These are phyloP conservation scores for Budorcas taxicolor DNA, from an alignment of 2,113 vertebrate genomes.

Conservation along the genomic window DNA sequence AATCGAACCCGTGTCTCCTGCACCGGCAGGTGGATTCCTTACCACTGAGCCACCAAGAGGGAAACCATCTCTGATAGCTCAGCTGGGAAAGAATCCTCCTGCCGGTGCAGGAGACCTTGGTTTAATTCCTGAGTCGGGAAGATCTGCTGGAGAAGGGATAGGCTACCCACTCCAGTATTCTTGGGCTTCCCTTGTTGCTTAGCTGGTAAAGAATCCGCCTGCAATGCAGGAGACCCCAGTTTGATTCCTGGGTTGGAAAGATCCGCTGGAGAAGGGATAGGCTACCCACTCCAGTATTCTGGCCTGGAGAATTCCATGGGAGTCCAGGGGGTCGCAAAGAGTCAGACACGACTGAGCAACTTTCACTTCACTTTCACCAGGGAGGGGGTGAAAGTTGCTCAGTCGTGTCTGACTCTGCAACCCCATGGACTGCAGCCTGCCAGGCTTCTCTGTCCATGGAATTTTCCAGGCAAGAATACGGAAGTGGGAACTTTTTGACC, in stretches of 20 bases:
- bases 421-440: not conserved
- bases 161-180: not conserved
- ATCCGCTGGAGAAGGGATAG: not conserved
- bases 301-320: not conserved
- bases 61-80: not conserved
- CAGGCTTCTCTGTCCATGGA: not conserved
- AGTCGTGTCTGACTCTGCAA: not conserved
- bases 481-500: not conserved
- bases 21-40: not conserved
- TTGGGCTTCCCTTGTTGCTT: not conserved
- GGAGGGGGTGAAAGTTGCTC: not conserved
- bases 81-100: not conserved
- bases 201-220: not conserved
- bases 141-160: not conserved
- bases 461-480: not conserved
- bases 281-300: not conserved
- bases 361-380: not conserved
- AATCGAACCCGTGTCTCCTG: not conserved
- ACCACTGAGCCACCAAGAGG: not conserved
- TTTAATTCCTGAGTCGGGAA: not conserved
- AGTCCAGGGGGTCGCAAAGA: not conserved
- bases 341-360: not conserved
- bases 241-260: not conserved
- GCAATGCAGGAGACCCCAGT: not conserved
- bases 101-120: not conserved